These are phyloP conservation scores for Chymomyza costata DNA, from an alignment of 1,140 invertebrate genomes.

Conservation along the genomic window DNA sequence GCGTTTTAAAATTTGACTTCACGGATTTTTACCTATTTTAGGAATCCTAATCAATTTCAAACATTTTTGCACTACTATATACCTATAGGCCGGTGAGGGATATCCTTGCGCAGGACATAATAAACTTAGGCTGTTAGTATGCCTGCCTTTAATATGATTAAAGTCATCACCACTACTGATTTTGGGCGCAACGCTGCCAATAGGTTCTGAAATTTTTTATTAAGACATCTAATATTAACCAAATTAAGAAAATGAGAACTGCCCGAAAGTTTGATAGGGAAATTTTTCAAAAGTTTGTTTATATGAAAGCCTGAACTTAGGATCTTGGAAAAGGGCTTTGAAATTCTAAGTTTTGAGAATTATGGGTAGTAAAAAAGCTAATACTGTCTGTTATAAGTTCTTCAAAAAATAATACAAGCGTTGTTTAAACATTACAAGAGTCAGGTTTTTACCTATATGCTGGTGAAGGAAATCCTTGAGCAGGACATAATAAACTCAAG, in stretches of 20 bases:
- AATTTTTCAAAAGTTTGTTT: neutral
- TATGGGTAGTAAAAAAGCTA: too few relatives aligned
- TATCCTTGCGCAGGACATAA: conserved; percentile 84
- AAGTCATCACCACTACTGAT: conserved; percentile 76
- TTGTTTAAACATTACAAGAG: too few relatives aligned
- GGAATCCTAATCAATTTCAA: too few relatives aligned
- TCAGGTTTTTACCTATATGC: conserved; percentile 78
- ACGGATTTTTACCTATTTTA: too few relatives aligned
- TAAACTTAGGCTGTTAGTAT: conserved; percentile 63
- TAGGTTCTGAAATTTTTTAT: conserved; percentile 78
- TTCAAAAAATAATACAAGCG: too few relatives aligned
- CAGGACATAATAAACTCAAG: conserved; percentile 80
- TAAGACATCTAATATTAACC: neutral
- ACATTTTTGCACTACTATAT: too few relatives aligned
- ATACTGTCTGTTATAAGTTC: too few relatives aligned
- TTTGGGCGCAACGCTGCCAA: conserved; percentile 82
- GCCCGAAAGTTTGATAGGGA: neutral
- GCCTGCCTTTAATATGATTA: conserved; percentile 33
- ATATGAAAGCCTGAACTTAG: too few relatives aligned
- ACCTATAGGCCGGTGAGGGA: conserved; percentile 81
- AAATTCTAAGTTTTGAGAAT: too few relatives aligned
- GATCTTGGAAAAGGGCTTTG: too few relatives aligned
- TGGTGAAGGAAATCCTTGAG: conserved; percentile 81
- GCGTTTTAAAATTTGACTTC: too few relatives aligned
- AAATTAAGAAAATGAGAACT: conserved; percentile 49